Evolutionary conservation across 1,140 invertebrate genomes (phyloP).

Genomic region (Hyles euphorbiae): DNA sequence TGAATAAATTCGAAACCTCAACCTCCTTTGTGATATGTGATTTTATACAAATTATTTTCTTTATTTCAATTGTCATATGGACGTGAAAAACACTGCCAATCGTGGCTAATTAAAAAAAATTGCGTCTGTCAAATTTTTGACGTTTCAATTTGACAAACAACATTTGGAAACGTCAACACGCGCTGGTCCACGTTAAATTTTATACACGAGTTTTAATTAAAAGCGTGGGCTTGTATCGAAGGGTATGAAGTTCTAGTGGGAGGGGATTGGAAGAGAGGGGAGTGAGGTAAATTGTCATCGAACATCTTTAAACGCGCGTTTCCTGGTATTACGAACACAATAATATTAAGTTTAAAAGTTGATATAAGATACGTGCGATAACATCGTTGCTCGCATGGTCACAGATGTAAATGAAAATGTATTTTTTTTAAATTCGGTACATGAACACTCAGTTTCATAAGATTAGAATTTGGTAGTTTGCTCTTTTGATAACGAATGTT

Average conservation of each 20-base stretch:
- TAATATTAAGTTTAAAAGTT: too few species aligned
- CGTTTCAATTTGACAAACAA: constrained; percentile 8
- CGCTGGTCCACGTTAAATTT: neutral
- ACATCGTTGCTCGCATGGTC: too few species aligned
- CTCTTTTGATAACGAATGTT: too few species aligned
- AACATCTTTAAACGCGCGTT: constrained; percentile 11
- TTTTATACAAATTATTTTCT: too few species aligned
- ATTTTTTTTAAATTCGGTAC: neutral
- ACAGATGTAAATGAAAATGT: neutral
- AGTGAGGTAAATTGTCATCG: constrained; percentile 19
- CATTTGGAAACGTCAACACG: neutral
- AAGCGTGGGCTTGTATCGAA: constrained; percentile 11
- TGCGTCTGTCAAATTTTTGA: constrained; percentile 7
- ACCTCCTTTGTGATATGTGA: too few species aligned
- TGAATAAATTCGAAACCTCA: too few species aligned
- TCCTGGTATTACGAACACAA: constrained; percentile 15
- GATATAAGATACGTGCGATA: too few species aligned
- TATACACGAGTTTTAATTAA: constrained; percentile 27
- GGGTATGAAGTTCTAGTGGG: constrained; percentile 21
- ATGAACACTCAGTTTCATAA: constrained; percentile 15
- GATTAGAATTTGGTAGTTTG: too few species aligned
- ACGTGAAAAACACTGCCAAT: too few species aligned
- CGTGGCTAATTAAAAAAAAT: neutral
- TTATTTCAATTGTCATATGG: too few species aligned
- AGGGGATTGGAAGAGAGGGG: neutral